Evolutionary conservation across 1,140 invertebrate species (phyloP).

Genomic region (Lepidostoma basale): DNA sequence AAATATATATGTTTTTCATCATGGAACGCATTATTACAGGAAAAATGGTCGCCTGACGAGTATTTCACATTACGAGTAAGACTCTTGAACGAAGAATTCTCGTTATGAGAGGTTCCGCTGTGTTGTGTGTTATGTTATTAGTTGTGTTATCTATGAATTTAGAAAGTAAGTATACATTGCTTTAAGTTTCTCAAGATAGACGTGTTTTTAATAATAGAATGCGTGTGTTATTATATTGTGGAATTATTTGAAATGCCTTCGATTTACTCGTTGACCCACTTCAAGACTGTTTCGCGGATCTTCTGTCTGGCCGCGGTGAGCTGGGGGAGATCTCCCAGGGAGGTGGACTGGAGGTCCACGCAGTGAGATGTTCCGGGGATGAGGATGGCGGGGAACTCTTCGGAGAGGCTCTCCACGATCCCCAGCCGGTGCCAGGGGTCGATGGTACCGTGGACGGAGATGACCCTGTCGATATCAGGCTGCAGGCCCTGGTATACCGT

Average conservation of each 20-base stretch:
- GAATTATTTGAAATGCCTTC: background rate
- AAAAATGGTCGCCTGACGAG: no score
- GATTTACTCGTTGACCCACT: slow-evolving; percentile 57
- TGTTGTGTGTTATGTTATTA: background rate
- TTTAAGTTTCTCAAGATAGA: background rate
- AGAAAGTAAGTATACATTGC: background rate
- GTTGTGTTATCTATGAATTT: background rate
- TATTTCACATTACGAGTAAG: no score
- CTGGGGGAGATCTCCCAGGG: slow-evolving; percentile 59
- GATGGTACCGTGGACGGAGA: slow-evolving; percentile 68
- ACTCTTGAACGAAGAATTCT: no score
- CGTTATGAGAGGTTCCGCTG: no score
- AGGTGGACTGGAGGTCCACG: slow-evolving; percentile 69
- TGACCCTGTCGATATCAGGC: slow-evolving; percentile 65
- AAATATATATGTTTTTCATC: no score
- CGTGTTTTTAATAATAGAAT: background rate
- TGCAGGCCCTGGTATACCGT: slow-evolving; percentile 63
- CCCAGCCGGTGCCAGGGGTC: slow-evolving; percentile 72
- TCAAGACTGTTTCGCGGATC: slow-evolving; percentile 61
- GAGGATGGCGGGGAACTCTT: slow-evolving; percentile 61
- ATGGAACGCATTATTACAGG: no score
- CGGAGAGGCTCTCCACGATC: slow-evolving; percentile 60
- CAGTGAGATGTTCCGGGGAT: slow-evolving; percentile 76
- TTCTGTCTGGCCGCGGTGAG: slow-evolving; percentile 66
- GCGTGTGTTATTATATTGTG: background rate